Conservation (phyloP, 2,888 invertebrate genomes). For the Acleris laterana region DNA sequence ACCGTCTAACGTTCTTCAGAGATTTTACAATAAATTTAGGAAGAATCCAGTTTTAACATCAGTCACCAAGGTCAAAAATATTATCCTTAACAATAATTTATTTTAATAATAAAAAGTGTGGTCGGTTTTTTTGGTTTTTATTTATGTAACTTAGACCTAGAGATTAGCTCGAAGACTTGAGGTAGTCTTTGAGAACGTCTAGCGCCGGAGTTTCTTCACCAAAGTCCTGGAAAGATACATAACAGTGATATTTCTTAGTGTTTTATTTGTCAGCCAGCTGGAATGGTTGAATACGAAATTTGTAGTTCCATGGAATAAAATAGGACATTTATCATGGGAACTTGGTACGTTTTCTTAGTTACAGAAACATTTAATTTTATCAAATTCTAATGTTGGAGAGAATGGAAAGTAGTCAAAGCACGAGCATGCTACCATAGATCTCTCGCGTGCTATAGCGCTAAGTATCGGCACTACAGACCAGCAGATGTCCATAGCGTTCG, state of each 20-base stretch:
- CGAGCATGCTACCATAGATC: conserved; percentile 73
- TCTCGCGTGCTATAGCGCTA: conserved; percentile 63
- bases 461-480: conserved; percentile 55
- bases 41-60: too few relatives aligned
- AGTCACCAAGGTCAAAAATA: neutral
- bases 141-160: conserved; percentile 70
- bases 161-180: conserved; percentile 90
- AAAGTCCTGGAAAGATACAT: conserved; percentile 89
- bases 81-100: conserved; percentile 5
- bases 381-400: conserved; percentile 55
- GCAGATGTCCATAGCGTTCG: conserved; percentile 60
- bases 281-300: too few relatives aligned
- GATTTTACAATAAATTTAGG: neutral
- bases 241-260: too few relatives aligned
- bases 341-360: too few relatives aligned
- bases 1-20: neutral
- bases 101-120: conserved; percentile 49
- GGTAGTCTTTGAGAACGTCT: conserved; percentile 97
- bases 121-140: conserved; percentile 71
- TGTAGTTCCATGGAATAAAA: too few relatives aligned
- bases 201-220: conserved; percentile 98
- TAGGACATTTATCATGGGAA: too few relatives aligned
- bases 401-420: conserved; percentile 75
- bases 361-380: neutral
- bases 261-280: too few relatives aligned